Base-by-base conservation (phyloP, 2,888 invertebrate genomes). In the Octodonta nipae region DNA sequence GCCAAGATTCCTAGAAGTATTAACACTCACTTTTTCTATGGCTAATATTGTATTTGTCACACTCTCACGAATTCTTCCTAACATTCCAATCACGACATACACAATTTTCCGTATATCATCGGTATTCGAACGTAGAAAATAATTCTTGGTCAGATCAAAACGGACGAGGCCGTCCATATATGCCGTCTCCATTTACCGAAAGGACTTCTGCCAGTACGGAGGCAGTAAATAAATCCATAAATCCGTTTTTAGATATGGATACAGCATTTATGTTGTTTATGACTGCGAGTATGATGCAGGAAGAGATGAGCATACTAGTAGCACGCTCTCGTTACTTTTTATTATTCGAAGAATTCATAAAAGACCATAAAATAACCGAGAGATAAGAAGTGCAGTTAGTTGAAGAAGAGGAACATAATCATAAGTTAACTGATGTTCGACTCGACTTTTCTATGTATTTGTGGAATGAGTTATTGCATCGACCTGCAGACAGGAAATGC, bases 251-350 rank as follows among this genome's bases (percentile, higher is more conserved):
- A 56, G 56, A 56, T 56, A 56, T 56, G 52, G 54, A 53, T 52
- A 56, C 55, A 53, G 53, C 51, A 50, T n/a, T 51, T 43, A 45
- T 43, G 50, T 54, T 47, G 51, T 57, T 57, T 57, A 57, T 52
- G 53, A 55, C 55, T 41, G 44, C 50, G 41, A 49, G 42, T 49
- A 49, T 50, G 46, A 54, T 52, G 43, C 53, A 55, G 52, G 52
- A 55, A 54, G 52, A 55, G 54, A 53, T 53, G 52, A 51, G 45
- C 43, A 40, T n/a, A n/a, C n/a, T n/a, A n/a, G 43, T 42, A 45
- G 52, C 53, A 51, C 54, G 57, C 52, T 58, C 58, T 58, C 58
- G 56, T 58, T 58, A 58, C 51, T 55, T 58, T 58, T 58, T 58
- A 58, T 58, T 52, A 54, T 56, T 56, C 55, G 50, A 43, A 47